These are phyloP conservation scores for Mythimna loreyi DNA, from an alignment of 2,888 invertebrate species.

Conservation along the genomic window DNA sequence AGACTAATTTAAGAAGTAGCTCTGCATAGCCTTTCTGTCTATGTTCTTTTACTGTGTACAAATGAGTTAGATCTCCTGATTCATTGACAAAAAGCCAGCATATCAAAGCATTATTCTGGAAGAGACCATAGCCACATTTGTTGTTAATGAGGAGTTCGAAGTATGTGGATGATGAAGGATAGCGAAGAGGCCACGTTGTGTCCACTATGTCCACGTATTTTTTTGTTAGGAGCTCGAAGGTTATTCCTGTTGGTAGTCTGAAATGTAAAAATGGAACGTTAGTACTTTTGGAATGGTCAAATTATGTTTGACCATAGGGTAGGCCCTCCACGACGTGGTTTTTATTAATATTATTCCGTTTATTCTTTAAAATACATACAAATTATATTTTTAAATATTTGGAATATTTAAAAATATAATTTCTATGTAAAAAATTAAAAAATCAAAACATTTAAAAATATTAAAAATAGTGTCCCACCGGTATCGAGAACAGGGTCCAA, in stretches of 20 bases:
- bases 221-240: conserved; percentile 67
- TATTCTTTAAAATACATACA: no score
- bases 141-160: conserved; percentile 73
- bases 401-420: no score
- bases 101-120: conserved; percentile 64
- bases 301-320: not conserved
- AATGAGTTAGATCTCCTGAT: conserved; percentile 75
- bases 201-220: conserved; percentile 71
- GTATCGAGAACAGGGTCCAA: no score
- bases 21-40: conserved; percentile 78
- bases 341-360: no score
- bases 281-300: not conserved
- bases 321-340: not conserved
- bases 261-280: conserved; percentile 20
- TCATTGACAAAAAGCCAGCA: conserved; percentile 78
- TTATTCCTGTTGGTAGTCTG: conserved; percentile 69
- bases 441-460: no score
- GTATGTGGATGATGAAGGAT: conserved; percentile 69
- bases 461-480: no score
- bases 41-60: conserved; percentile 75
- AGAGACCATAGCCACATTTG: conserved; percentile 76
- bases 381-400: no score
- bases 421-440: no score
- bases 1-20: conserved; percentile 72
- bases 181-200: conserved; percentile 75